Percentiles rank a stretch among this genome's conserved stretches.
Conservation (phyloP, 2,888 invertebrate genomes). For the Sepioteuthis lessoniana region DNA sequence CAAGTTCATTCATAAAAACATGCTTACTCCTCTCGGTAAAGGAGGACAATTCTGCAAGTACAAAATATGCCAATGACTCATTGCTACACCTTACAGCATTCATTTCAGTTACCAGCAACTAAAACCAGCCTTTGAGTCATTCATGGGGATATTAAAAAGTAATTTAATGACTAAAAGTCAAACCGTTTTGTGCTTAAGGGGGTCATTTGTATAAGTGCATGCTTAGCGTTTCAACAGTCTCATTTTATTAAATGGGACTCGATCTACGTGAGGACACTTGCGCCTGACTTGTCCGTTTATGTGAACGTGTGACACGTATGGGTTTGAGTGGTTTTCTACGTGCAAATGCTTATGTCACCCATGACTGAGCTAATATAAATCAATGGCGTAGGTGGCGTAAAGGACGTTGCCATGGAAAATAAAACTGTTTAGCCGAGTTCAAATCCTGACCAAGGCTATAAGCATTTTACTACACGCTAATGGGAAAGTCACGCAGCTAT, state of each 20-base stretch:
- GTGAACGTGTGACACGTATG: not conserved
- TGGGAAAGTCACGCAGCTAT: too few relatives aligned
- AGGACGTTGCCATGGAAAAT: too few relatives aligned
- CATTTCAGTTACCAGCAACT: not conserved
- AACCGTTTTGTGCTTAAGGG: not conserved
- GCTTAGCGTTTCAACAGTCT: not conserved
- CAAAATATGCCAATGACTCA: not conserved
- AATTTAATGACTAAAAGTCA: slow-evolving; percentile 16
- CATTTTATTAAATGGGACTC: not conserved
- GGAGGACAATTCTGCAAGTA: not conserved
- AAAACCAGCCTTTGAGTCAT: not conserved
- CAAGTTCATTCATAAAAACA: too few relatives aligned
- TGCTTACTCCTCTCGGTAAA: too few relatives aligned
- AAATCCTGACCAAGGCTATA: too few relatives aligned
- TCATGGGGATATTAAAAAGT: not conserved
- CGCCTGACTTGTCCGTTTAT: not conserved
- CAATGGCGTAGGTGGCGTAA: too few relatives aligned
- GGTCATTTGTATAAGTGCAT: not conserved
- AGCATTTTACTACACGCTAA: too few relatives aligned
- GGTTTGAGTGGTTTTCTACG: too few relatives aligned
- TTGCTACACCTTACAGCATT: not conserved
- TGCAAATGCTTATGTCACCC: too few relatives aligned
- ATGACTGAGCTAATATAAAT: too few relatives aligned
- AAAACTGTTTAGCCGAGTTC: too few relatives aligned
- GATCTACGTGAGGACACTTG: not conserved